Evolutionary conservation across 2,113 vertebrate species (phyloP).

Genomic region (Pterophyllum scalare): DNA sequence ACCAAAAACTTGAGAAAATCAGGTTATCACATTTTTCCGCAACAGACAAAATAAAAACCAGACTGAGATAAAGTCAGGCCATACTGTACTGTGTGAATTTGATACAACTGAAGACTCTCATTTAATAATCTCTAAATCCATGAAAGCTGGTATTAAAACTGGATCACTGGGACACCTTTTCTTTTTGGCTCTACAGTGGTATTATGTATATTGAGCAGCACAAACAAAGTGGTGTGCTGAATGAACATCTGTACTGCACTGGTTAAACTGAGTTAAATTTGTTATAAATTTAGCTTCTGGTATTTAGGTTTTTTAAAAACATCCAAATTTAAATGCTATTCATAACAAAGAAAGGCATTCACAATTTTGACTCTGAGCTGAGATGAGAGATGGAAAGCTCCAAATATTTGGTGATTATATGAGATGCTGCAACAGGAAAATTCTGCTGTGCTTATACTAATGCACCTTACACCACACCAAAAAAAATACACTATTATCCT

Average conservation of each 20-base stretch:
- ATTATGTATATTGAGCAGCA: neutral
- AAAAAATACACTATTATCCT: neutral
- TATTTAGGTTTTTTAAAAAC: slow-evolving; percentile 8
- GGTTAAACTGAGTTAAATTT: neutral
- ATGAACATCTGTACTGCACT: neutral
- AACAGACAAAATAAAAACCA: neutral
- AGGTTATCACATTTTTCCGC: neutral
- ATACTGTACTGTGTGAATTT: neutral
- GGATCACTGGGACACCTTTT: neutral
- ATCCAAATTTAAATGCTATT: slow-evolving; percentile 5
- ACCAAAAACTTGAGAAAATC: neutral
- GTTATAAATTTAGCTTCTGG: slow-evolving; percentile 1
- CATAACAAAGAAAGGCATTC: slow-evolving; percentile 15
- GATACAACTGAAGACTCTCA: fast-evolving
- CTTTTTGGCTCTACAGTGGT: neutral
- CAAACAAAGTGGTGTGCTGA: neutral
- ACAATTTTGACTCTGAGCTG: neutral
- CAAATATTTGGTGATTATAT: neutral
- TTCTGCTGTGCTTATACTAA: neutral
- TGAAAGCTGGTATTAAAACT: neutral
- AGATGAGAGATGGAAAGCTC: neutral
- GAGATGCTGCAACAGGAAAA: neutral
- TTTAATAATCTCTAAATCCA: too few species aligned
- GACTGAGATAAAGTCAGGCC: neutral
- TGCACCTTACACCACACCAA: too few species aligned